Base-by-base conservation (phyloP, 2,113 vertebrate species). In the Eolophus roseicapilla region DNA sequence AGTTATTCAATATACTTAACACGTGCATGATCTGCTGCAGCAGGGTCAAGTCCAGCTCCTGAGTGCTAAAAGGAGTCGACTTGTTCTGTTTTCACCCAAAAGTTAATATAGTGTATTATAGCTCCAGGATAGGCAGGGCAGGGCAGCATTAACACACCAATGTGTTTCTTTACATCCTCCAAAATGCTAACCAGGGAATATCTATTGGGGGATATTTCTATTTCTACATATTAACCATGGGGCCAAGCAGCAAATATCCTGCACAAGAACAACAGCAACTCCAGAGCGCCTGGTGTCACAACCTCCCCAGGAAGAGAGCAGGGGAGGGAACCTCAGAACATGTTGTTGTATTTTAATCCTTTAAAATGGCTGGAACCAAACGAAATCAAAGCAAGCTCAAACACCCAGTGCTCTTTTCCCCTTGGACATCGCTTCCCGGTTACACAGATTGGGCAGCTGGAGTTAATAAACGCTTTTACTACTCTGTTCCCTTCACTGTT, bases 271-370 rank as follows among this genome's bases (percentile, higher is more conserved):
- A 80, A 23, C 17, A 74, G 73, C 28, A 9, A 8, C 24, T 31
- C 41, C 28, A 33, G 65, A 31, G 39, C 0, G 0, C 14, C 17
- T 17, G n/a, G 4, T 74, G 69, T 70, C 73, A 44, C 1, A 4
- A 17, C 63, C 33, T 50, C 37, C 69, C 80, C 83, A 57, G 82
- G 63, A 47, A 10, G 13, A 70, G 39, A 80, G 59, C 55, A 73
- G 76, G 70, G 65, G 24, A 82, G 41, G 75, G 63, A 93, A 80
- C 86, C 71, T 92, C 86, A 47, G 33, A 71, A 3, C 29, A 16
- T 33, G 21, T 75, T 90, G 74, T 85, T 79, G 63, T 50, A 59
- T 43, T 81, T 93, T 37, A 83, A 70, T 74, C 71, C 71, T 62
- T 53, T 20, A 15, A 80, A 70, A 49, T 6, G 55, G 68, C 83